Evolutionary conservation across 2,797 vertebrate genomes (phyloP), one percentile per base, ranked within the genome.

Genomic region (Acrossocheilus fasciatus): DNA sequence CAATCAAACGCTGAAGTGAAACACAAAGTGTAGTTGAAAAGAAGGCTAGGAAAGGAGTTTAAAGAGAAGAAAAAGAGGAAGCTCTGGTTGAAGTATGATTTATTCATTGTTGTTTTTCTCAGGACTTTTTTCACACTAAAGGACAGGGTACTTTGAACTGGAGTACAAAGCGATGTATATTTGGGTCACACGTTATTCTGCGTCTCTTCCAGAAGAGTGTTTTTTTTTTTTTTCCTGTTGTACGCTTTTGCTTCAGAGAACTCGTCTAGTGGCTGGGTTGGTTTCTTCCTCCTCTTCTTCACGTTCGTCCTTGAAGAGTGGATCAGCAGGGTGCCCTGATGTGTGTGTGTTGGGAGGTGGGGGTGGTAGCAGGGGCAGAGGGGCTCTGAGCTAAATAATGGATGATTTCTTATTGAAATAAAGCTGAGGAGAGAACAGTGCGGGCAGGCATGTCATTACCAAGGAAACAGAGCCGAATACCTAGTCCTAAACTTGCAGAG

Each of bases 111-210:
- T 94, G 93, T 92, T 92, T 90, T 93, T 95, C 93, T 94, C 93
- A 92, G 94, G 94, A 92, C 94, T 91, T 93, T 92, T 94, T 94
- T 75, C 82, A 93, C 92, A 82, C 86, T 89, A 90, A 93, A 95
- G 95, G 94, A 95, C 93, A 94, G 93, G 92, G 94, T 94, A 95
- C 95, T 96, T 95, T 95, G 94, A 95, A 95, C 95, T 93, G 87
- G 84, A 94, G 94, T 94, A 95, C 95, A 96, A 95, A 95, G 95
- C 91, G 87, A 92, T 94, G 94, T 94, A 95, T 94, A 96, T 95
- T 93, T 95, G 94, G 95, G 94, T 95, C 94, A 93, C 92, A 92
- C 90, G 88, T 92, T 93, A 92, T 81, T 88, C 73, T 83, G 86
- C 11, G 18, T 75, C 43, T 87, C 74, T 88, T 87, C 88, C 73